Conservation (phyloP, 2,888 invertebrate genomes). For the Spialia ferax region DNA sequence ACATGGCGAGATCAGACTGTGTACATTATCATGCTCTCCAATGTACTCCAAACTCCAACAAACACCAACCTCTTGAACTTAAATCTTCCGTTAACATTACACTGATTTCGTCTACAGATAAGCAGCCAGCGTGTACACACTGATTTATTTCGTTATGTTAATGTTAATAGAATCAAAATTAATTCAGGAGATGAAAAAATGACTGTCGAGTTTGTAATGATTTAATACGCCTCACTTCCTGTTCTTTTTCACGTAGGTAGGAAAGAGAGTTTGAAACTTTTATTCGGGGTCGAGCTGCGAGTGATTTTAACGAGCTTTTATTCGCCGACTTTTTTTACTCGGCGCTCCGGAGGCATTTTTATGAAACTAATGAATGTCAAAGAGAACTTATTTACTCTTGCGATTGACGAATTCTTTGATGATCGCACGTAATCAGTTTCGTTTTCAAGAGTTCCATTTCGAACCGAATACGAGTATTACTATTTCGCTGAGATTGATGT, state of each 20-base stretch:
- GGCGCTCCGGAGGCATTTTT: constrained; percentile 62
- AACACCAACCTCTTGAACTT: constrained; percentile 61
- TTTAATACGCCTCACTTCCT: constrained; percentile 72
- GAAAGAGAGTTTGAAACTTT: constrained; percentile 67
- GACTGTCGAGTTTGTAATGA: constrained; percentile 68
- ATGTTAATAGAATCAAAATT: constrained; percentile 75
- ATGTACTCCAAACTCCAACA: constrained; percentile 49
- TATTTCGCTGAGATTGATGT: constrained; percentile 27
- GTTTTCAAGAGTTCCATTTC: constrained; percentile 21
- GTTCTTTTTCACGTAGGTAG: constrained; percentile 59
- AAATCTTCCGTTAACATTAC: constrained; percentile 54
- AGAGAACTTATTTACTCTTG: constrained; percentile 65
- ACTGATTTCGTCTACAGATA: constrained; percentile 57
- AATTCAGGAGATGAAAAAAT: constrained; percentile 68
- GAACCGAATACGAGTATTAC: constrained; percentile 24
- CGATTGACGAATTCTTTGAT: constrained; percentile 39
- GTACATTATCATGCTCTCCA: constrained; percentile 51
- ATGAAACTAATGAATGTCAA: constrained; percentile 79
- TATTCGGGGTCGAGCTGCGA: constrained; percentile 70
- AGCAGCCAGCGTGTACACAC: constrained; percentile 53
- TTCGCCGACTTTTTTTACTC: constrained; percentile 65
- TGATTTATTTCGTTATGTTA: constrained; percentile 73
- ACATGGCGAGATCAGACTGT: constrained; percentile 50
- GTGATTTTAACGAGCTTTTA: constrained; percentile 81
- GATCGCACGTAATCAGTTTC: constrained; percentile 33